Base-by-base conservation (phyloP, 2,797 vertebrate species). In the Tolypeutes matacus region DNA sequence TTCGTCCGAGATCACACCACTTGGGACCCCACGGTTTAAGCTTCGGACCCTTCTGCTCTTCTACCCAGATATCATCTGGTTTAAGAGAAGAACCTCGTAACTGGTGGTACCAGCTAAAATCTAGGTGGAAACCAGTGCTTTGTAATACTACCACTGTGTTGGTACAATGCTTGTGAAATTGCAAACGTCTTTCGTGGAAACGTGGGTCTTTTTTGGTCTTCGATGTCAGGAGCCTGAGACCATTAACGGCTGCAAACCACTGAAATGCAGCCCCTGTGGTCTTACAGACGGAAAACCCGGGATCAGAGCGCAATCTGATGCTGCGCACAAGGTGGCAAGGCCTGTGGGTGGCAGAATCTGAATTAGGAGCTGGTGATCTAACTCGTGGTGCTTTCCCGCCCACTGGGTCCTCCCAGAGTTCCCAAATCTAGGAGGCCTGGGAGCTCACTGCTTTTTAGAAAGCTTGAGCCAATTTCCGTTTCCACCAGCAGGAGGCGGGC, bases 151-250 rank as follows among this genome's bases (percentile, higher is more conserved):
- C 69, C 2, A 31, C 21, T 2, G 7, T 36, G 46, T 7, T 1
- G 1, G 67, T 20, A 2, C 0, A 0, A 0, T 2, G 4, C 8
- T 1, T 8, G 8, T 69, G 64, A 42, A 5, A 1, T 0, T 0
- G 0, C 0, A 56, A 12, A 12, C 5, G 3, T 64, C 34, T 49
- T 86, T 77, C 70, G 67, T 5, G 1, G 49, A 27, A 73, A n/a
- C 1, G 65, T 34, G 39, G 39, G 27, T 72, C 64, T 87, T 83
- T 31, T 87, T 34, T 58, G n/a, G 46, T 73, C 31, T 77, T 56
- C 15, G 65, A 46, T 4, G 15, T 39, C 34, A n/a, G 7, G 49
- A 34, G 53, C 69, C 31, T 81, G 77, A 82, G 78, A 42, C 27
- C 17, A 9, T 17, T 2, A 4, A 39, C n/a, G 39, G 56, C 1